phyloP scores from a whole-genome alignment of 2,113 vertebrate species.

The Orthonyx spaldingii region DNA sequence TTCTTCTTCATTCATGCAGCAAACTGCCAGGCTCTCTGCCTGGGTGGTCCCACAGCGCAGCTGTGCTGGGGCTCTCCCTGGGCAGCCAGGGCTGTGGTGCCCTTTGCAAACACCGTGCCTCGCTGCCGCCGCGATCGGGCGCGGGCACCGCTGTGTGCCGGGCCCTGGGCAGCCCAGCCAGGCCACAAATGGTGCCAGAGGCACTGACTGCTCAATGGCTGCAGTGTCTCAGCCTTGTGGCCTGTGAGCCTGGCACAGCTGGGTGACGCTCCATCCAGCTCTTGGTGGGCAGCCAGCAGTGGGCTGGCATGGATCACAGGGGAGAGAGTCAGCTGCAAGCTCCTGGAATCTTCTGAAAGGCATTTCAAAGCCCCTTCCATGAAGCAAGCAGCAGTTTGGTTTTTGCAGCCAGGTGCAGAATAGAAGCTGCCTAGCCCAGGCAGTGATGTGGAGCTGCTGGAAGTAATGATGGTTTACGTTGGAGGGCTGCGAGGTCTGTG shows the following conservation, averaged over 20 bases:
- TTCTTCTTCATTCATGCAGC: not conserved
- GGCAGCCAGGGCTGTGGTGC: not conserved
- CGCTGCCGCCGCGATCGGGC: rapidly evolving
- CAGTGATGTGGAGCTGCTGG: not conserved
- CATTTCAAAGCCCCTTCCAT: not conserved
- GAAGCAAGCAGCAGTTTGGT: not conserved
- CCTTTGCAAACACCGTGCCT: rapidly evolving
- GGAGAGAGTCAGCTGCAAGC: not conserved
- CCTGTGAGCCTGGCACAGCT: not conserved
- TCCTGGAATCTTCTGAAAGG: not conserved
- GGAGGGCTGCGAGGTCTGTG: not conserved
- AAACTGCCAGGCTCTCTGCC: not conserved
- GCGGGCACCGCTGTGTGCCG: not conserved
- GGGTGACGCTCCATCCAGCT: not conserved
- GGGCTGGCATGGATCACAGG: not conserved
- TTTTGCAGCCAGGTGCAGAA: not conserved
- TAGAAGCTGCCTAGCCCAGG: not conserved
- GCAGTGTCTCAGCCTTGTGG: not conserved
- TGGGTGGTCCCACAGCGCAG: not conserved
- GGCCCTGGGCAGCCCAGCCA: not conserved
- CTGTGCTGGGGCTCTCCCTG: not conserved
- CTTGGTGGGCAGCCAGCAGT: not conserved
- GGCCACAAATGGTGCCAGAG: not conserved
- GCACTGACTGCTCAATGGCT: not conserved
- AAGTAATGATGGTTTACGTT: rapidly evolving